Percentiles rank a stretch among this genome's conserved stretches.
phyloP scores from a whole-genome alignment of 1,140 invertebrate genomes.

The Asobara japonica region DNA sequence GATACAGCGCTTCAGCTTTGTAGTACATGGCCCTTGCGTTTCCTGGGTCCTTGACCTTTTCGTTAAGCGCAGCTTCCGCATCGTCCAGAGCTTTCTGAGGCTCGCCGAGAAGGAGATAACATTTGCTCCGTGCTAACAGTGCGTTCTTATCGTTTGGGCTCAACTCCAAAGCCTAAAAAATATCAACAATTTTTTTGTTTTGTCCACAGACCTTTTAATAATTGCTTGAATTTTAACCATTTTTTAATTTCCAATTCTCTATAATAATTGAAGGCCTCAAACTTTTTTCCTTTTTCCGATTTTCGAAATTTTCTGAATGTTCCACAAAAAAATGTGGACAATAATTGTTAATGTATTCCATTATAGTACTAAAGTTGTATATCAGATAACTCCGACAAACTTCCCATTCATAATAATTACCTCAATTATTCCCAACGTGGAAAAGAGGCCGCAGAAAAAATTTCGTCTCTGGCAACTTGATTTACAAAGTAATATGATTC shows the following conservation, averaged over 20 bases:
- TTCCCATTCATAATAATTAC: too few species aligned
- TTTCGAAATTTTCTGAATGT: too few species aligned
- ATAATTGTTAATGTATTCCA: too few species aligned
- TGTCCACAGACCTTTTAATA: background rate
- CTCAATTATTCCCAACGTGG: too few species aligned
- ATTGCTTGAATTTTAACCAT: background rate
- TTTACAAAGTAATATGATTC: background rate
- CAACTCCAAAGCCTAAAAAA: slow-evolving; percentile 84
- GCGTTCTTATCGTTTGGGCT: slow-evolving; percentile 86
- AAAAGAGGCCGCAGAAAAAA: too few species aligned
- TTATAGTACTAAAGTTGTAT: too few species aligned
- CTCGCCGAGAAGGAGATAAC: slow-evolving; percentile 88
- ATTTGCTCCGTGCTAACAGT: slow-evolving; percentile 88
- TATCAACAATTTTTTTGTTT: slow-evolving; percentile 13
- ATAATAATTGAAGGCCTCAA: too few species aligned
- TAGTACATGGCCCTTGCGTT: slow-evolving; percentile 88
- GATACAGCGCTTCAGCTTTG: slow-evolving; percentile 93
- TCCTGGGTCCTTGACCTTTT: slow-evolving; percentile 73
- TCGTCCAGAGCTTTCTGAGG: slow-evolving; percentile 84
- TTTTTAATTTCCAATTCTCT: too few species aligned
- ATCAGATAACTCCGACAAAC: too few species aligned
- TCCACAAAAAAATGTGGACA: too few species aligned
- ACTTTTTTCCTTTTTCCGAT: too few species aligned
- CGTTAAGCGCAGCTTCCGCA: slow-evolving; percentile 79
- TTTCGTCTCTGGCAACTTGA: too few species aligned